Percentiles rank a stretch among this genome's conserved stretches.
These are phyloP conservation scores for Leptinotarsa tumamoca DNA, from an alignment of 2,888 invertebrate genomes.

Conservation along the genomic window DNA sequence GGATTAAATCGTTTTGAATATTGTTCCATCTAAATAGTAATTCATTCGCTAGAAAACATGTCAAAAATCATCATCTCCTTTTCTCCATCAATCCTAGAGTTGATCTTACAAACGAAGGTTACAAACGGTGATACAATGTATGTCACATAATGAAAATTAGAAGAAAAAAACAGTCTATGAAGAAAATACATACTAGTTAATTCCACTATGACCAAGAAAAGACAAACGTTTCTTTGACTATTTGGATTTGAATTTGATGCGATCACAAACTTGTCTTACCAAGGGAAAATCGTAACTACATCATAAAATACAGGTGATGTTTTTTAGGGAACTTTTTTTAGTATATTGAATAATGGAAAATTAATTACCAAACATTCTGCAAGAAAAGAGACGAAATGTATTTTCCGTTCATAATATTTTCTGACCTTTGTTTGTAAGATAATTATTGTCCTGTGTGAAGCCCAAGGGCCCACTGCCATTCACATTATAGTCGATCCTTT, in stretches of 20 bases:
- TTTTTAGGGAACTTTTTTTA: too few relatives aligned
- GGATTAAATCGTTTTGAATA: slow-evolving; percentile 58
- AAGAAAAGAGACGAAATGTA: not conserved
- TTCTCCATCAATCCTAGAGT: not conserved
- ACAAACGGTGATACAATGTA: not conserved
- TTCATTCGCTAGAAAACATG: slow-evolving; percentile 40
- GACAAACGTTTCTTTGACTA: too few relatives aligned
- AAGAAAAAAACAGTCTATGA: too few relatives aligned
- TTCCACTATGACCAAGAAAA: too few relatives aligned
- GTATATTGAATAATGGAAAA: not conserved
- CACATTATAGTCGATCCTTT: slow-evolving; percentile 50
- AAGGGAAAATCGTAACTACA: too few relatives aligned
- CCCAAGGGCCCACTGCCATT: slow-evolving; percentile 54
- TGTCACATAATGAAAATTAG: too few relatives aligned
- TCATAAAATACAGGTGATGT: too few relatives aligned
- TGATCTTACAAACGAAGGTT: slow-evolving; percentile 23
- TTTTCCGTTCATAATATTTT: not conserved
- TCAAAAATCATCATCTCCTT: slow-evolving; percentile 30
- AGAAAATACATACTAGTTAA: too few relatives aligned
- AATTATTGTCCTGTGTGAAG: slow-evolving; percentile 22
- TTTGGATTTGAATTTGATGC: too few relatives aligned
- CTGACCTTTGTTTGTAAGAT: slow-evolving; percentile 22
- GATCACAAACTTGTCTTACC: too few relatives aligned
- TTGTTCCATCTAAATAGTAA: slow-evolving; percentile 50
- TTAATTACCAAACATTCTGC: not conserved